Evolutionary conservation across 1,140 invertebrate genomes (phyloP), one percentile per base, ranked within the genome.

Genomic region (Zaprionus kolodkinae): DNA sequence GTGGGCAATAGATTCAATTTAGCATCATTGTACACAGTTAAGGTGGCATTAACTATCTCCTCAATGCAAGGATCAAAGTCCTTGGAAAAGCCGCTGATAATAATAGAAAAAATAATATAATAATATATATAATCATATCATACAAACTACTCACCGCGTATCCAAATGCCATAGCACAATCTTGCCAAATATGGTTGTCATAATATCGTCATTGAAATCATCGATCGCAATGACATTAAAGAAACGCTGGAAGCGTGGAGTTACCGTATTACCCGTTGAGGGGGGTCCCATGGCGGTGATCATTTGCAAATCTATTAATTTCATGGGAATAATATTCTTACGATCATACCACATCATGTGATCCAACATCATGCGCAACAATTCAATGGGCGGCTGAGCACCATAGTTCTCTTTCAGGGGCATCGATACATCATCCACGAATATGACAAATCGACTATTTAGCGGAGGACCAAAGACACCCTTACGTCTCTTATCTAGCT

Each of bases 131-230:
- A 2, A 21, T 6, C 12, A 56, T 11, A 21, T 6, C 12, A 56
- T 11, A 13, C 30, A 30, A 11, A 54, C 17, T 9, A 48, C 78
- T 81, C 90, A 96, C 96, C 96, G 95, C 1, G 96, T 97, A 91
- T 98, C 97, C 64, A 99, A 94, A 94, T 99, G 98, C 98, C 98
- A 99, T 1, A 98, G 93, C 93, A 99, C 95, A 74, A 99, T 98
- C 92, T 96, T 96, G 72, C 96, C 96, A 84, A 99, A 99, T 74
- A 99, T 99, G 6, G 96, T 96, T 1, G 94, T 94, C 94, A 99
- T 96, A 4, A 96, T 96, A 1, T 96, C 94, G 89, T 99, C 97
- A 56, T 96, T 95, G 91, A 99, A 99, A 89, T 99, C 97, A 82
- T 98, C 97, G 71, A 99, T 97, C 35, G 96, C 95, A 15, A 99